Evolutionary conservation across 2,888 invertebrate species (phyloP).

Genomic region (Willowsia nigromaculata): DNA sequence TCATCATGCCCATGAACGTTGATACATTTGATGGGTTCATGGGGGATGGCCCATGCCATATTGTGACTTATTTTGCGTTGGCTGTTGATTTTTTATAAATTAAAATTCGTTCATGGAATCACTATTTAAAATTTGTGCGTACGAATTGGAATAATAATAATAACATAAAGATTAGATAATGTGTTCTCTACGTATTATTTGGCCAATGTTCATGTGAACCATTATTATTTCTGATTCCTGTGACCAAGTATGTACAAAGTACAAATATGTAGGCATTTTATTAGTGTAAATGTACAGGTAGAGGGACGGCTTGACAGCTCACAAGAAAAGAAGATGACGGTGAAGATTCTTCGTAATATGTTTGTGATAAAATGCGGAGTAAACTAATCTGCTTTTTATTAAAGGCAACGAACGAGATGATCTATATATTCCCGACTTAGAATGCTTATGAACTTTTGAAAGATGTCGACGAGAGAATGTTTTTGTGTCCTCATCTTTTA

Average conservation of each 20-base stretch:
- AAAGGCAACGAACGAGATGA: slow-evolving; percentile 34
- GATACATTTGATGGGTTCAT: slow-evolving; percentile 52
- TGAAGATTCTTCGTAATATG: slow-evolving; percentile 17
- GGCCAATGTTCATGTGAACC: slow-evolving; percentile 58
- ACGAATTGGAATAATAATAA: not conserved
- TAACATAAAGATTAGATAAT: not conserved
- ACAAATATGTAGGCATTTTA: slow-evolving; percentile 67
- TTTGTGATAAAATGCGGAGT: slow-evolving; percentile 5
- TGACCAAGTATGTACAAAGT: slow-evolving; percentile 68
- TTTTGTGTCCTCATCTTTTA: slow-evolving; percentile 46
- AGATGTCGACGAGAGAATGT: slow-evolving; percentile 23
- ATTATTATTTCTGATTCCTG: slow-evolving; percentile 55
- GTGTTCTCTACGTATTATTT: not conserved
- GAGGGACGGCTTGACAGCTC: slow-evolving; percentile 62
- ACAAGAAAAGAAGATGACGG: slow-evolving; percentile 57
- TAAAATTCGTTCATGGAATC: not conserved
- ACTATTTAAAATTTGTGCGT: slow-evolving; percentile 18
- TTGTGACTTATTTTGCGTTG: slow-evolving; percentile 69
- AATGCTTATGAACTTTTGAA: not conserved
- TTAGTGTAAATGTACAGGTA: slow-evolving; percentile 31
- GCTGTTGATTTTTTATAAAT: slow-evolving; percentile 55
- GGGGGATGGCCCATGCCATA: slow-evolving; percentile 47
- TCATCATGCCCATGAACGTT: slow-evolving; percentile 31
- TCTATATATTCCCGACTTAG: slow-evolving; percentile 57
- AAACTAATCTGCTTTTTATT: slow-evolving; percentile 48